Evolutionary conservation across 2,113 vertebrate species (phyloP).

Genomic region (Entomyzon cyanotis): DNA sequence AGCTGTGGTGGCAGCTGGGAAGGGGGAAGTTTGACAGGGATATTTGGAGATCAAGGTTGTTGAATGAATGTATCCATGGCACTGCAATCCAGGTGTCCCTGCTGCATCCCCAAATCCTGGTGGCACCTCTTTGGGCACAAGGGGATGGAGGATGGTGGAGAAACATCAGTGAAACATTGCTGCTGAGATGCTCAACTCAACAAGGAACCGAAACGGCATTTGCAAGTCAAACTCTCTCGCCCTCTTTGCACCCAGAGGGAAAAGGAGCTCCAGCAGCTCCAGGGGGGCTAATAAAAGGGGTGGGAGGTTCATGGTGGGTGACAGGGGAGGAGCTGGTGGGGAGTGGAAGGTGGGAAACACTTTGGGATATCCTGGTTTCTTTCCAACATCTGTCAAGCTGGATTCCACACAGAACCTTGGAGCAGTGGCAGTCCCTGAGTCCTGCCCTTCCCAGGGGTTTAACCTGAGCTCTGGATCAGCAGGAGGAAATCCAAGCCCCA

Average conservation of each 20-base stretch:
- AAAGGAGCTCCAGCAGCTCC: neutral
- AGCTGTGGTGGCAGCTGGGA: neutral
- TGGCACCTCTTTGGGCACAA: neutral
- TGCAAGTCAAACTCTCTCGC: constrained; percentile 25
- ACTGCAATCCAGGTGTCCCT: neutral
- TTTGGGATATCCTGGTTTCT: neutral
- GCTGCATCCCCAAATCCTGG: fast-evolving
- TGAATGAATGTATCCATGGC: neutral
- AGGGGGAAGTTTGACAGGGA: neutral
- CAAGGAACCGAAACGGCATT: neutral
- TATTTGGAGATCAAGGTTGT: neutral
- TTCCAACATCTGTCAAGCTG: fast-evolving
- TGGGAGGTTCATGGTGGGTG: neutral
- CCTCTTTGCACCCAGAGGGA: neutral
- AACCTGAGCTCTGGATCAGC: neutral
- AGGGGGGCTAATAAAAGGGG: neutral
- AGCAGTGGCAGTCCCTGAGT: neutral
- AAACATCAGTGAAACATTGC: neutral
- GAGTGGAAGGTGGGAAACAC: neutral
- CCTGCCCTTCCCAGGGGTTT: neutral
- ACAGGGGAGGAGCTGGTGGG: neutral
- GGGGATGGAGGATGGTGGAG: neutral
- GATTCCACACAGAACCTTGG: neutral
- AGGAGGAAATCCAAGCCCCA: neutral
- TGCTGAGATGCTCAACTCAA: neutral